phyloP scores from a whole-genome alignment of 2,113 vertebrate species.

The Pungitius pungitius region DNA sequence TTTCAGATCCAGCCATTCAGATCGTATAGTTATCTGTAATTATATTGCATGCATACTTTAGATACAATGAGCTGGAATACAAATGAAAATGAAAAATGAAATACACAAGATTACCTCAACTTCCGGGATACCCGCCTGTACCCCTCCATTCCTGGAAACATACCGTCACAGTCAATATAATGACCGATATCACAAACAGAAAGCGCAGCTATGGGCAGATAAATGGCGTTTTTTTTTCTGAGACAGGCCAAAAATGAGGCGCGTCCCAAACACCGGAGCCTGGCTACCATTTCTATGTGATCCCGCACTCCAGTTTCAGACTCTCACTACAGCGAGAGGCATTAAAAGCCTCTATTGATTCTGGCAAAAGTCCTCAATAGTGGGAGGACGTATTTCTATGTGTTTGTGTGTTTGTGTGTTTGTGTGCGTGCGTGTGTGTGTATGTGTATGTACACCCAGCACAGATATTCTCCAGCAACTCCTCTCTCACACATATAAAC shows the following conservation, averaged over 20 bases:
- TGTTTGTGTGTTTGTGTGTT: constrained; percentile 34
- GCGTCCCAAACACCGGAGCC: constrained; percentile 41
- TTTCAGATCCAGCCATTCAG: too few species aligned
- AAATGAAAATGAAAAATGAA: too few species aligned
- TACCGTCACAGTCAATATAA: background rate
- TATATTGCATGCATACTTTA: background rate
- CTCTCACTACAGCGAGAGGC: constrained; percentile 67
- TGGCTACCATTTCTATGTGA: constrained; percentile 62
- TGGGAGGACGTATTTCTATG: constrained; percentile 57
- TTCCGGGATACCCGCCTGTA: background rate
- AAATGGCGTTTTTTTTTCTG: constrained; percentile 1
- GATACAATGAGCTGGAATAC: too few species aligned
- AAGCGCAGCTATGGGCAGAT: background rate
- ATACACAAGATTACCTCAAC: background rate
- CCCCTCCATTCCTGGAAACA: background rate
- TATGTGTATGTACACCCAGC: constrained; percentile 30
- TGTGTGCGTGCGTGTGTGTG: constrained; percentile 39
- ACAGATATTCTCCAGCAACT: constrained; percentile 54
- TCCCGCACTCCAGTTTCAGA: constrained; percentile 63
- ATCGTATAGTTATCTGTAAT: background rate
- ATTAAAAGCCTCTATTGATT: constrained; percentile 79
- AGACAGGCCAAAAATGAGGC: constrained; percentile 49
- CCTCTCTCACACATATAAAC: constrained; percentile 51
- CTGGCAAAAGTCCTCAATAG: constrained; percentile 69
- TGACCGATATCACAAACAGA: background rate